Evolutionary conservation across 1,140 invertebrate species (phyloP).

Genomic region (Psix sp.): DNA sequence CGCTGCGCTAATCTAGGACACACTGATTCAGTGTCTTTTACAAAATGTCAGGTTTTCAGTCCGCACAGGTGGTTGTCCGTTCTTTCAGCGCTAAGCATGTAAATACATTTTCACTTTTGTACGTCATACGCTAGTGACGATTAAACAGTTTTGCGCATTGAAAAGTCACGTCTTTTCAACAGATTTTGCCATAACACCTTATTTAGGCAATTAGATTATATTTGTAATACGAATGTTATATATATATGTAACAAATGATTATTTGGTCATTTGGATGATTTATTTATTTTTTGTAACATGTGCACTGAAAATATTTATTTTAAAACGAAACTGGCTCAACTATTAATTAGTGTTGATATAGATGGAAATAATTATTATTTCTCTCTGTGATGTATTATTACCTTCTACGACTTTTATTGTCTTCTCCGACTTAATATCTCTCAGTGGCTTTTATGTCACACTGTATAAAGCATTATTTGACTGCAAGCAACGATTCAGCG

Average conservation of each 20-base stretch:
- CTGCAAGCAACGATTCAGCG: too few species aligned
- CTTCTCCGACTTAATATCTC: too few species aligned
- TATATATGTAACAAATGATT: conserved; percentile 42
- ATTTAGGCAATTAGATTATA: conserved; percentile 13
- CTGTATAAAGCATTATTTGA: too few species aligned
- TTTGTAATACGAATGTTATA: conserved; percentile 27
- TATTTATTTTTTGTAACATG: conserved; percentile 57
- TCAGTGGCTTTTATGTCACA: too few species aligned
- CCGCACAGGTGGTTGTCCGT: conserved; percentile 2
- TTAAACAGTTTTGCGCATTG: conserved; percentile 26
- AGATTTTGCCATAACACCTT: conserved; percentile 8
- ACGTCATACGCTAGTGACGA: conserved; percentile 29
- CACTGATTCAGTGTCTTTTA: too few species aligned
- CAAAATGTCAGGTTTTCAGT: conserved; percentile 6
- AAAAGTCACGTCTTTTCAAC: conserved; percentile 1
- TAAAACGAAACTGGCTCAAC: too few species aligned
- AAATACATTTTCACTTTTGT: conserved; percentile 43
- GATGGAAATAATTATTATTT: too few species aligned
- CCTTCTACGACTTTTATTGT: too few species aligned
- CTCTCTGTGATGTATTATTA: too few species aligned
- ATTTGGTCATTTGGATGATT: conserved; percentile 14
- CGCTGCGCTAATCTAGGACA: too few species aligned
- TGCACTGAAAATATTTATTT: too few species aligned
- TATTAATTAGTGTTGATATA: too few species aligned
- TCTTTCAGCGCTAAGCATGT: conserved; percentile 30